Evolutionary conservation across 2,113 vertebrate genomes (phyloP).

Genomic region (Lagopus leucura): DNA sequence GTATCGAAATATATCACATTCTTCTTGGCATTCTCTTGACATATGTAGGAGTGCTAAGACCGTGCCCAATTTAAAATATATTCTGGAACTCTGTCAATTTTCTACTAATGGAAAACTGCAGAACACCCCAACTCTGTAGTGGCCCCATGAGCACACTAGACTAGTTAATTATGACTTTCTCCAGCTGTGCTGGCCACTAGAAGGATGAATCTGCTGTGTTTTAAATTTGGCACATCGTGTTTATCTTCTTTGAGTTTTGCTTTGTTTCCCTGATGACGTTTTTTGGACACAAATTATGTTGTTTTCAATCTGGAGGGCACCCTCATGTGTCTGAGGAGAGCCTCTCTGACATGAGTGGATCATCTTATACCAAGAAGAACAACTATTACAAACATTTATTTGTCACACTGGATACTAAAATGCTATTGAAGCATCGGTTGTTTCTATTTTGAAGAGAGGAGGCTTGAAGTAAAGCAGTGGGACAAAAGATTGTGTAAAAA

Average conservation of each 20-base stretch:
- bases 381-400: neutral
- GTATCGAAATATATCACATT: constrained; percentile 8
- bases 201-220: neutral
- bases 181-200: neutral
- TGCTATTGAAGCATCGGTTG: neutral
- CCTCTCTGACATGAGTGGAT: neutral
- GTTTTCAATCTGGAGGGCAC: neutral
- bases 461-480: neutral
- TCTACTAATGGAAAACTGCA: constrained; percentile 7
- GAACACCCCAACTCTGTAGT: neutral
- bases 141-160: neutral
- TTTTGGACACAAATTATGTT: neutral
- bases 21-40: constrained; percentile 4
- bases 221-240: neutral
- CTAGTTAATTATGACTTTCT: neutral
- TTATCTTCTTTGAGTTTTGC: neutral
- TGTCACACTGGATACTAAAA: neutral
- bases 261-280: neutral
- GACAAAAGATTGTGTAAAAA: constrained; percentile 8
- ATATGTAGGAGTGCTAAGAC: neutral
- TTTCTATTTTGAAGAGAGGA: neutral
- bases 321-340: neutral
- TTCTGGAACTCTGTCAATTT: constrained; percentile 22
- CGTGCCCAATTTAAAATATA: neutral
- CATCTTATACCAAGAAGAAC: neutral